Evolutionary conservation across 1,140 invertebrate genomes (phyloP), one percentile per base, ranked within the genome.

Genomic region (Coenobita brevimanus): DNA sequence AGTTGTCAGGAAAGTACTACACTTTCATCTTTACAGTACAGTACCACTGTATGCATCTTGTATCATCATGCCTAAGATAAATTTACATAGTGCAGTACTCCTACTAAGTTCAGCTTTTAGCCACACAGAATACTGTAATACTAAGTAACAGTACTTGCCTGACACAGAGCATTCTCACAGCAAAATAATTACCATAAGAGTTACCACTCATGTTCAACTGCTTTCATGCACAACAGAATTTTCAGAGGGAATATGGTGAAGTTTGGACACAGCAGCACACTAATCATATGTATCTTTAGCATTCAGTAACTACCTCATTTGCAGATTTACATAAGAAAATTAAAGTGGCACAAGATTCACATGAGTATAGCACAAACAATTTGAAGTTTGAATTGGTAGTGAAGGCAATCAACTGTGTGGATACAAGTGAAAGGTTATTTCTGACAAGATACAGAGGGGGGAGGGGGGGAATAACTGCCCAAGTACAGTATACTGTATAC

Each of bases 241-340:
- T 67, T 82, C n/a, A 43, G 15, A 67, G 64, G 36, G 60, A 46
- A 27, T 27, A 81, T 24, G 17, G 46, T 38, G 67, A 50, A 46
- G 67, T 13, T 50, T 46, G 46, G 46, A 50, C 46, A 67, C 38
- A 69, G 27, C 80, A 82, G 80, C 64, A 54, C 46, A 50, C 43
- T 82, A 82, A 41, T 82, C 80, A 82, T 82, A 82, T 82, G 80
- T 50, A 82, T 50, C 64, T n/a, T 50, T 64, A 71, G 46, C 38
- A 30, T 71, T 38, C n/a, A 71, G 38, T 50, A 8, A 50, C 46
- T 50, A 50, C n/a, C n/a, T n/a, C n/a, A n/a, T n/a, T n/a, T n/a
- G n/a, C n/a, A n/a, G n/a, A n/a, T n/a, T n/a, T n/a, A n/a, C n/a
- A n/a, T n/a, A n/a, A n/a, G n/a, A n/a, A n/a, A 30, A 71, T 41